phyloP scores from a whole-genome alignment of 1,140 invertebrate genomes.

The Heliconius hewitsoni region DNA sequence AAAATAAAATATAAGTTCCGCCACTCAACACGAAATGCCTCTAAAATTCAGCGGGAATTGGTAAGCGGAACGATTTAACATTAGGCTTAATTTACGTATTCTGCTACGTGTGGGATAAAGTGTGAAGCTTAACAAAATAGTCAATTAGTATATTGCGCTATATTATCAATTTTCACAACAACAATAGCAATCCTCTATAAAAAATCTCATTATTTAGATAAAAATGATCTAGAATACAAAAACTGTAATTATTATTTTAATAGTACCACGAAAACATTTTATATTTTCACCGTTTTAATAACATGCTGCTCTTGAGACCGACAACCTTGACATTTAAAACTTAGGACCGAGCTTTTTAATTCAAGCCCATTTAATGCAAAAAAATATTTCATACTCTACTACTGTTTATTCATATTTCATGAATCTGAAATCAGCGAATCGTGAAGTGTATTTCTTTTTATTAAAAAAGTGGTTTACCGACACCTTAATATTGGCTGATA shows the following conservation, averaged over 20 bases:
- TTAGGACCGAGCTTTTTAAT: constrained; percentile 16
- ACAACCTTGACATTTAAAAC: constrained; percentile 28
- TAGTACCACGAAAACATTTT: constrained; percentile 13
- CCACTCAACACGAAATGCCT: too few relatives aligned
- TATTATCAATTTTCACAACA: not conserved
- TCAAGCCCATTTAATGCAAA: constrained; percentile 18
- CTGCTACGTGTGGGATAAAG: too few relatives aligned
- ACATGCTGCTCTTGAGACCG: constrained; percentile 11
- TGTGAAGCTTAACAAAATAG: not conserved
- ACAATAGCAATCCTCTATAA: not conserved
- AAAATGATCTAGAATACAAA: not conserved
- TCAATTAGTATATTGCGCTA: not conserved
- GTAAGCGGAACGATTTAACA: too few relatives aligned
- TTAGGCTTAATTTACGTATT: too few relatives aligned
- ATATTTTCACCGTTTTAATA: constrained; percentile 26
- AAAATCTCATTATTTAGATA: not conserved
- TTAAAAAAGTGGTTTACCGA: not conserved
- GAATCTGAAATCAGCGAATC: constrained; percentile 1
- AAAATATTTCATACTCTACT: constrained; percentile 1
- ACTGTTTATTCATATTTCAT: not conserved
- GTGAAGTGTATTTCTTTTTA: not conserved
- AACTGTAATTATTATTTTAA: not conserved
- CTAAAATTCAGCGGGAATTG: too few relatives aligned
- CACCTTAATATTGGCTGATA: not conserved
- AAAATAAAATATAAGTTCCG: too few relatives aligned